Base-by-base conservation (phyloP, 2,113 vertebrate genomes). In the Labeo catla region DNA sequence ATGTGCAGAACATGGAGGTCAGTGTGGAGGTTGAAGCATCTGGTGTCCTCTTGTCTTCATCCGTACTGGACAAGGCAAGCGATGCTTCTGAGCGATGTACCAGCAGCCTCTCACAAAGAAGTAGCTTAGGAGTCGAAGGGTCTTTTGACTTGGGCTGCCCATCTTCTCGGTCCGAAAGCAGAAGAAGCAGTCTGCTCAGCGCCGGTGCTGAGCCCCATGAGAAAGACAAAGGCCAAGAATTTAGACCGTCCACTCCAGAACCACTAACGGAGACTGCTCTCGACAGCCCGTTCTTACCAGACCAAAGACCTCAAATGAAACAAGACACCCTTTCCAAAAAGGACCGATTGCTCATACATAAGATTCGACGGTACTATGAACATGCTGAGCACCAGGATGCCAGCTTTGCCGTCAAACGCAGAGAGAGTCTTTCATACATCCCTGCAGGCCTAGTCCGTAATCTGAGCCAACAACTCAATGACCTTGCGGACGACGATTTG, bases 361-460 rank as follows among this genome's bases (percentile, higher is more conserved):
- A 95, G 92, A 97, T 99, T 90, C 95, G 94, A 89, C 96, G 80
- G 74, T 99, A 99, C 91, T 99, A 99, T 0, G 96, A 97, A 74
- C 90, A 96, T 0, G 97, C 98, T 0, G 98, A 98, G 88, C 43
- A 97, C 84, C 95, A 94, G 0, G 97, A 99, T 0, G 95, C 93
- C 0, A 83, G 92, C 90, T 97, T 98, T 3, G 96, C 96, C 13
- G 91, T 99, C 88, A 95, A 94, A 84, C 97, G 97, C 87, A 92
- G 98, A 0, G 98, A 99, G 91, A 99, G 98, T 88, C 95, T 99
- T 43, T 97, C 97, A 50, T 98, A 97, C 65, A 99, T 99, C 85
- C 98, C 98, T 50, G 94, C 97, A 5, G 98, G 98, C n/a, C 90
- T 98, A 73, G 98, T 99, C 36, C 95, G 95, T 8, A 96, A 95